Evolutionary conservation across 2,888 invertebrate species (phyloP), one percentile per base, ranked within the genome.

Genomic region (Acleris cristana): DNA sequence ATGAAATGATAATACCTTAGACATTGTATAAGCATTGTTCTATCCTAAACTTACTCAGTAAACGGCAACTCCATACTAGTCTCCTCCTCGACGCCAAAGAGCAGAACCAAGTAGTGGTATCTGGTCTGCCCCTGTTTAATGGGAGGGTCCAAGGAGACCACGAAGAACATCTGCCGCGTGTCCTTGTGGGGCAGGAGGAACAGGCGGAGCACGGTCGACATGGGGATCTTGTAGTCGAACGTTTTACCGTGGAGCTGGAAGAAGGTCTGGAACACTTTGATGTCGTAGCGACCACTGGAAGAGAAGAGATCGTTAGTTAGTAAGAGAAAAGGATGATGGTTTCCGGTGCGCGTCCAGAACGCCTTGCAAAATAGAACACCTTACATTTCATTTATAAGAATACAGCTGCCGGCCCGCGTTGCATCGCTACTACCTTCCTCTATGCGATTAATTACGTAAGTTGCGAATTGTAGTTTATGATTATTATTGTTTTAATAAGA

Each of bases 111-210:
- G 84, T 98, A 99, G 80, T 99, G 99, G 84, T 99, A 99, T 71
- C 99, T 94, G 0, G 99, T 99, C 92, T 99, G 99, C 58, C 99
- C 99, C 86, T 99, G 99, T 82, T 99, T 99, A 76, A 99, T 99
- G 0, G 99, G 99, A 1, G 99, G 99, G 93, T 99, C 99, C 76
- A 99, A 93, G 62, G 98, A 98, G 64, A 99, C 97, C 53, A 99
- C 99, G 85, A 99, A 99, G 90, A 98, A 99, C 95, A 98, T 99
- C 88, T 99, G 99, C 2, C 99, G 93, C n/a, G 96, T 97, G 86
- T 99, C 99, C 84, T 98, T 98, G 85, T 99, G 99, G 0, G 99
- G 99, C 61, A 99, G 90, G 44, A 99, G 93, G 84, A 99, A 99
- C 18, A 99, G 90, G 8, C 99, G 95, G 18, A 99, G 93, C 4